Evolutionary conservation across 2,888 invertebrate species (phyloP).

Genomic region (Unio pictorum): DNA sequence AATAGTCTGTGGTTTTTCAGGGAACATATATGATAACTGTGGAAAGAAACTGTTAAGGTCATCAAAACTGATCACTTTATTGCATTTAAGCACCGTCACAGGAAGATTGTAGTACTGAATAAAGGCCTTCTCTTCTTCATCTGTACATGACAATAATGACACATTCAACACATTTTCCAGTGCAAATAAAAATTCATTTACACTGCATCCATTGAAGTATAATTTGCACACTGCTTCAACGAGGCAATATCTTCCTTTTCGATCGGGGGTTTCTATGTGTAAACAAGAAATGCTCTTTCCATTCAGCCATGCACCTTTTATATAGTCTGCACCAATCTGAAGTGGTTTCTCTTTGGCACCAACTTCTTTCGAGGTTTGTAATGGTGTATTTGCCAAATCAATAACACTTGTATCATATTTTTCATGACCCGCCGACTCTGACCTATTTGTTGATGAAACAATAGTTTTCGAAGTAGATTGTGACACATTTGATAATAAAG

Average conservation of each 20-base stretch:
- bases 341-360: neutral
- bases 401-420: too few species aligned
- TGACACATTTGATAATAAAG: too few species aligned
- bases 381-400: too few species aligned
- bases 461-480: too few species aligned
- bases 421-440: too few species aligned
- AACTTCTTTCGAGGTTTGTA: neutral
- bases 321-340: slow-evolving; percentile 32
- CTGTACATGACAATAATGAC: slow-evolving; percentile 57
- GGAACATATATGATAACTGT: slow-evolving; percentile 63
- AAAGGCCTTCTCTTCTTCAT: slow-evolving; percentile 64
- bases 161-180: slow-evolving; percentile 61
- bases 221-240: slow-evolving; percentile 67
- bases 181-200: slow-evolving; percentile 63
- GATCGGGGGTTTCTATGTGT: slow-evolving; percentile 37
- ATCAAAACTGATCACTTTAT: slow-evolving; percentile 62
- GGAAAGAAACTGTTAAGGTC: slow-evolving; percentile 63
- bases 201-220: slow-evolving; percentile 62
- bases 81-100: slow-evolving; percentile 62
- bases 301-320: slow-evolving; percentile 57
- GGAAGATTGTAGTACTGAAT: slow-evolving; percentile 67
- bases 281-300: slow-evolving; percentile 67
- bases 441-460: too few species aligned
- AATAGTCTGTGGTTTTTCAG: slow-evolving; percentile 27
- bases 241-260: slow-evolving; percentile 58